phyloP scores from a whole-genome alignment of 2,113 vertebrate species.

The Columba livia region DNA sequence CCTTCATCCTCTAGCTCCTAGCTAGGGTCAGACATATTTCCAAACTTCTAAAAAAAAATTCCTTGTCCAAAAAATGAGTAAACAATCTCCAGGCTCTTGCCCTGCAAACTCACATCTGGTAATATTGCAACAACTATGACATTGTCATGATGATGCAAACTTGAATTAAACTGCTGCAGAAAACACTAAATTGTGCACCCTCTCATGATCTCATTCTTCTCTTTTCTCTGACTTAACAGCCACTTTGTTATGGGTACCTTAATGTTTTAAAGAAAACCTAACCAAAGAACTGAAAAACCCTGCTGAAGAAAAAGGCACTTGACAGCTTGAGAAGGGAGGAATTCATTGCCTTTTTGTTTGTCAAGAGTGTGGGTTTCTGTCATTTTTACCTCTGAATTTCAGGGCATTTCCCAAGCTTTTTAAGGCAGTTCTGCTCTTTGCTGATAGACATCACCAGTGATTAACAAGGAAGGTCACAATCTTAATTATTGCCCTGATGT shows the following conservation, averaged over 20 bases:
- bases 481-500: neutral
- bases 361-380: neutral
- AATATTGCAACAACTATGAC: neutral
- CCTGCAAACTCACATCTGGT: neutral
- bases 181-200: accelerated
- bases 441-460: neutral
- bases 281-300: neutral
- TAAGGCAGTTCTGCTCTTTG: neutral
- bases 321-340: neutral
- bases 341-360: conserved; percentile 25
- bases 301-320: neutral
- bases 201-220: neutral
- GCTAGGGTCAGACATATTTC: neutral
- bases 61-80: neutral
- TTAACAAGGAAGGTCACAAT: neutral
- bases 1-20: neutral
- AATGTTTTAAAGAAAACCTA: neutral
- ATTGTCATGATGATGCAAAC: neutral
- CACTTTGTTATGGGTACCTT: neutral
- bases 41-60: neutral
- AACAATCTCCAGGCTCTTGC: neutral
- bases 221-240: neutral
- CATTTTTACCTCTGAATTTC: neutral
- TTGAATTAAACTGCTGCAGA: neutral
- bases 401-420: conserved; percentile 17